phyloP scores from a whole-genome alignment of 2,888 invertebrate genomes.

The Osmoderma eremita region DNA sequence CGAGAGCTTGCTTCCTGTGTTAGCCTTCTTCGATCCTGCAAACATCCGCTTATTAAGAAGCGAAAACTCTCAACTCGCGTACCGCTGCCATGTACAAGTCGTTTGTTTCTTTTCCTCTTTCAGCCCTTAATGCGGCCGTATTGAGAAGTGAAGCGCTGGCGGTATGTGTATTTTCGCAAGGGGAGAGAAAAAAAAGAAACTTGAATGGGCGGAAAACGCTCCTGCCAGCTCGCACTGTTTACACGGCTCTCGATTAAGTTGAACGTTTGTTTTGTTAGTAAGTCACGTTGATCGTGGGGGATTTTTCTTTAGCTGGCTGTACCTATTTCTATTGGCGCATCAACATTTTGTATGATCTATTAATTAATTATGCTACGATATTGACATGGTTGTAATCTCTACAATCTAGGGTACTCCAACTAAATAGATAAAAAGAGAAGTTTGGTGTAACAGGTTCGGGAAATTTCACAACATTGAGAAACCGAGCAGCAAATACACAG shows the following conservation, averaged over 20 bases:
- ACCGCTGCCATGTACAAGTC: conserved; percentile 26
- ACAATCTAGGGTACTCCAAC: too few species aligned
- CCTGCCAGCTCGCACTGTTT: conserved; percentile 47
- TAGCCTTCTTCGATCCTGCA: conserved; percentile 30
- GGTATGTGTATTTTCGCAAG: conserved; percentile 26
- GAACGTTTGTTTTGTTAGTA: conserved; percentile 51
- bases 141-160: conserved; percentile 21
- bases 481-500: too few species aligned
- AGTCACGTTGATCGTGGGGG: conserved; percentile 44
- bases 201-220: conserved; percentile 25
- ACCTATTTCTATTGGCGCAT: conserved; percentile 5
- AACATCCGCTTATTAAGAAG: conserved; percentile 38
- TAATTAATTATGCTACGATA: conserved; percentile 32
- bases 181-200: conserved; percentile 11
- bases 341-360: conserved; percentile 20
- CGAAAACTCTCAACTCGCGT: conserved; percentile 31
- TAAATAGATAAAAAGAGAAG: too few species aligned
- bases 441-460: too few species aligned
- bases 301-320: conserved; percentile 32
- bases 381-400: neutral
- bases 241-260: conserved; percentile 50
- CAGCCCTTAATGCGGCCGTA: conserved; percentile 20
- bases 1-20: conserved; percentile 14
- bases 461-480: too few species aligned
- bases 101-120: conserved; percentile 34